Conservation (phyloP, 1,140 invertebrate genomes). For the Agrypnia vestita region DNA sequence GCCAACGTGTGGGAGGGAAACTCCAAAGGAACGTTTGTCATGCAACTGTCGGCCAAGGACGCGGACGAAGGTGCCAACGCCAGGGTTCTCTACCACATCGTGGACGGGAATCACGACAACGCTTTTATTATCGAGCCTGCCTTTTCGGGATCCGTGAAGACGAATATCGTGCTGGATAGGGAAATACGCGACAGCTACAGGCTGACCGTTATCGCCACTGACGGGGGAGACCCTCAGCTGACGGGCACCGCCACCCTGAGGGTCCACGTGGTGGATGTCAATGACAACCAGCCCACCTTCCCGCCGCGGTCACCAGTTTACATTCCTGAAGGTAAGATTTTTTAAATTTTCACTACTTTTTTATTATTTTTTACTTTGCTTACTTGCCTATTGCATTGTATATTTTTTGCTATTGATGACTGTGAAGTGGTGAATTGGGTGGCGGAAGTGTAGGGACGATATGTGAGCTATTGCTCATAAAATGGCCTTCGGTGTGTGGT, state of each 20-base stretch:
- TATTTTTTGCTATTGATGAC: too few relatives aligned
- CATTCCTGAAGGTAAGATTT: slow-evolving; percentile 87
- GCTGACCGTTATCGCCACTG: slow-evolving; percentile 93
- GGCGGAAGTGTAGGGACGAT: too few relatives aligned
- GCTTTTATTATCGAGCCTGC: slow-evolving; percentile 95
- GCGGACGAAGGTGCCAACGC: slow-evolving; percentile 89
- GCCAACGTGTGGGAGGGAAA: slow-evolving; percentile 93
- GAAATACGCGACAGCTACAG: slow-evolving; percentile 93
- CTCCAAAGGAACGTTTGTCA: slow-evolving; percentile 91
- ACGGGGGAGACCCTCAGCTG: slow-evolving; percentile 93
- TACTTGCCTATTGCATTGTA: too few relatives aligned
- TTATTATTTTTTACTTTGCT: too few relatives aligned
- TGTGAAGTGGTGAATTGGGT: too few relatives aligned
- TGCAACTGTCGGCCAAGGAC: slow-evolving; percentile 89
- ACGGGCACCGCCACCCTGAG: slow-evolving; percentile 91
- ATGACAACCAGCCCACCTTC: slow-evolving; percentile 98
- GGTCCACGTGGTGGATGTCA: slow-evolving; percentile 91
- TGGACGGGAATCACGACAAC: slow-evolving; percentile 96
- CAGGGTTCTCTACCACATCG: slow-evolving; percentile 92
- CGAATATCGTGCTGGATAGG: slow-evolving; percentile 94
- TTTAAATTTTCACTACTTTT: too few relatives aligned
- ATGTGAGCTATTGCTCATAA: too few relatives aligned
- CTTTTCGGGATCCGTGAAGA: slow-evolving; percentile 93
- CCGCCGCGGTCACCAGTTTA: slow-evolving; percentile 88
- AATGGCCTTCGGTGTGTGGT: too few relatives aligned